phyloP scores from a whole-genome alignment of 1,140 invertebrate species.

The Scylla paramamosain region DNA sequence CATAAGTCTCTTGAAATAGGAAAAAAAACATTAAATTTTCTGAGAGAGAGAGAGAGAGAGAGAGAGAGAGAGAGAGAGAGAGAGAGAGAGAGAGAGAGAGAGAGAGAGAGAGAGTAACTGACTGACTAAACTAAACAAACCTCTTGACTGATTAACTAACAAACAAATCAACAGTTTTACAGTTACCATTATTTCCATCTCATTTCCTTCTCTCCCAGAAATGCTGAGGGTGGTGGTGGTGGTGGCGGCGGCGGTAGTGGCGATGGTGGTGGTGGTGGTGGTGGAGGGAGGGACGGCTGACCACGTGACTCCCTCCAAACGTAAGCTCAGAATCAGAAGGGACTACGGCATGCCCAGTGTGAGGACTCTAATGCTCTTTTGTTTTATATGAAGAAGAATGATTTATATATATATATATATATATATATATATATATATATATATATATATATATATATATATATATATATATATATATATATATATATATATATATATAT shows the following conservation, averaged over 20 bases:
- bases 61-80: too few relatives aligned
- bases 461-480: slow-evolving; percentile 45
- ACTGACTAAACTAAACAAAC: too few relatives aligned
- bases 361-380: not conserved
- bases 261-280: not conserved
- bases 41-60: too few relatives aligned
- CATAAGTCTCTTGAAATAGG: too few relatives aligned
- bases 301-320: not conserved
- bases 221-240: not conserved
- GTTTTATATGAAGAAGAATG: not conserved
- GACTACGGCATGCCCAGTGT: not conserved
- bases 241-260: not conserved
- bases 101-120: too few relatives aligned
- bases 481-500: slow-evolving; percentile 56
- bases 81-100: too few relatives aligned
- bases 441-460: slow-evolving; percentile 44
- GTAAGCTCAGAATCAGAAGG: not conserved
- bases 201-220: not conserved
- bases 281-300: not conserved
- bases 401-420: slow-evolving; percentile 49
- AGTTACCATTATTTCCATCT: not conserved
- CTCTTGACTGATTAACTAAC: too few relatives aligned
- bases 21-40: too few relatives aligned
- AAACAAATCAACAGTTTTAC: not conserved
- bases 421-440: slow-evolving; percentile 53